Evolutionary conservation across 2,797 vertebrate genomes (phyloP).

Genomic region (Lacerta bilineata): DNA sequence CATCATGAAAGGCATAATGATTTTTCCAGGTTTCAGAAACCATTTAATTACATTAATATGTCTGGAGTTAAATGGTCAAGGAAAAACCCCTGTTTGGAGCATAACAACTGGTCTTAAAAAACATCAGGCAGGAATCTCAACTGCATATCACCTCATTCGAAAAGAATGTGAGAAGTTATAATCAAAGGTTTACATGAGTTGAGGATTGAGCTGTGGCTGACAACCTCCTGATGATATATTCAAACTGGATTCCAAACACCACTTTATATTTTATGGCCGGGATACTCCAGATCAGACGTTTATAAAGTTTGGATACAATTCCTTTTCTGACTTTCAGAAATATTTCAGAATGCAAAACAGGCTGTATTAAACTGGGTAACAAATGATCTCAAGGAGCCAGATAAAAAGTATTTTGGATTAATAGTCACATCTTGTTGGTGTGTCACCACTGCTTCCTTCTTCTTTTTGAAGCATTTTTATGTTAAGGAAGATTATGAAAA

Average conservation of each 20-base stretch:
- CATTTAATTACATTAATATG: slow-evolving; percentile 56
- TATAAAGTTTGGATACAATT: slow-evolving; percentile 19
- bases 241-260: slow-evolving; percentile 25
- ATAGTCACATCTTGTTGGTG: slow-evolving; percentile 28
- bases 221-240: slow-evolving; percentile 2
- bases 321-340: slow-evolving; percentile 15
- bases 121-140: not conserved
- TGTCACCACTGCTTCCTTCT: not conserved
- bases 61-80: slow-evolving; percentile 52
- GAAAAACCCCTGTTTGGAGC: slow-evolving; percentile 51
- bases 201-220: slow-evolving; percentile 20
- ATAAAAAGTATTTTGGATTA: slow-evolving; percentile 14
- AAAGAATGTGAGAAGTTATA: slow-evolving; percentile 46
- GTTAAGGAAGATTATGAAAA: too few species aligned
- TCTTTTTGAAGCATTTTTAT: too few species aligned
- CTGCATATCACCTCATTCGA: slow-evolving; percentile 33
- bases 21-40: slow-evolving; percentile 75
- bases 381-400: slow-evolving; percentile 40
- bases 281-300: slow-evolving; percentile 18
- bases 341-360: slow-evolving; percentile 13
- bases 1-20: slow-evolving; percentile 60
- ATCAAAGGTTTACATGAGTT: slow-evolving; percentile 25
- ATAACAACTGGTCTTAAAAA: slow-evolving; percentile 45
- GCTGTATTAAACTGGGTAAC: slow-evolving; percentile 36
- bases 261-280: slow-evolving; percentile 22